phyloP scores from a whole-genome alignment of 2,113 vertebrate species.

The Lampris incognitus region DNA sequence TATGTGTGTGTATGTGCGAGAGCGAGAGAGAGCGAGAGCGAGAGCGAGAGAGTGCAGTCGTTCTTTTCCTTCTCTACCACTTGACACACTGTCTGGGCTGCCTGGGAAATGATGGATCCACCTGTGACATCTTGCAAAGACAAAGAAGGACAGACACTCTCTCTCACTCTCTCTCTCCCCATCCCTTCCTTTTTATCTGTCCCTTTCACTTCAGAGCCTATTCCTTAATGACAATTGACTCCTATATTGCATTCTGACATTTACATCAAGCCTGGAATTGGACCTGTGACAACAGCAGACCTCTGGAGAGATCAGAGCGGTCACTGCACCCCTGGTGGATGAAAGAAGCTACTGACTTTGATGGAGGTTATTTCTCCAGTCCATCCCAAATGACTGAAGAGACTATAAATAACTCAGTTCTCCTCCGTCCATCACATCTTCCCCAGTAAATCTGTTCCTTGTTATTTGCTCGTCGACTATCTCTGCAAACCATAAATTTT shows the following conservation, averaged over 20 bases:
- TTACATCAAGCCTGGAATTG: conserved; percentile 16
- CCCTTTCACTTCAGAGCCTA: conserved; percentile 20
- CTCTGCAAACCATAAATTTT: too few relatives aligned
- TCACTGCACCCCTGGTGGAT: conserved; percentile 38
- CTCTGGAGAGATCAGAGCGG: background rate
- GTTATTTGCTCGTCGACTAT: too few relatives aligned
- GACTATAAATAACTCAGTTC: background rate
- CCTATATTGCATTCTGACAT: conserved; percentile 34
- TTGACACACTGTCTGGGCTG: conserved; percentile 71
- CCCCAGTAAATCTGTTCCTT: background rate
- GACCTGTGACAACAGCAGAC: background rate
- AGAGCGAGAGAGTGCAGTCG: conserved; percentile 4
- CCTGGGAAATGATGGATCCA: conserved; percentile 71
- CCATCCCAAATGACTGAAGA: background rate
- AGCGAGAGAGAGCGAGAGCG: background rate
- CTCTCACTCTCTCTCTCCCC: background rate
- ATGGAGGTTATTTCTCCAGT: background rate
- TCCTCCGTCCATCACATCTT: background rate
- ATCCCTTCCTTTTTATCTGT: conserved; percentile 7
- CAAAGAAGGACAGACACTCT: conserved; percentile 49
- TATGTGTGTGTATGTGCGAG: conserved; percentile 54
- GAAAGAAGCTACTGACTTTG: background rate
- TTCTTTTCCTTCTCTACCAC: conserved; percentile 58
- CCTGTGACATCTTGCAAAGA: conserved; percentile 72
- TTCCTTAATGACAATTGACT: conserved; percentile 52